Base-by-base conservation (phyloP, 2,888 invertebrate genomes). In the Xylota segnis region DNA sequence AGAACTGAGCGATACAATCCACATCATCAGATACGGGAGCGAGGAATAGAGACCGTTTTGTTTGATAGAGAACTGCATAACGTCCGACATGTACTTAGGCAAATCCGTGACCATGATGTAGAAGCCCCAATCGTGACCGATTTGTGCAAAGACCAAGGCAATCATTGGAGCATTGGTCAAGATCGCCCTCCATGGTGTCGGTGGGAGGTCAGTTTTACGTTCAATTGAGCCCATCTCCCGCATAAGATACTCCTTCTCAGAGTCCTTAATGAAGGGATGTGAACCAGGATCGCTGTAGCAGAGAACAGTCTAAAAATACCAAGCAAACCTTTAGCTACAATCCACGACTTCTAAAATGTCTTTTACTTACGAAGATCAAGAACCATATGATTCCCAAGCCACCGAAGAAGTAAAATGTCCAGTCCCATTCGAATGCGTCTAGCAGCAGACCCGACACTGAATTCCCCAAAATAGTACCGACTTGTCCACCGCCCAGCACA, bases 341-440 rank as follows among this genome's bases (percentile, higher is more conserved):
- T 2, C 7, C n/a, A 61, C n/a, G 4, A 7, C 0, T 32, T 10
- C 10, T 5, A 14, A 10, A 9, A 7, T 7, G 4, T 12, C 6
- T 47, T 34, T 45, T 54, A 91, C 94, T 93, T 91, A 95, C 94
- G 94, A 95, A 96, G 77, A 95, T 89, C 68, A 95, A 90, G 88
- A 95, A 96, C 96, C 96, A 97, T 0, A 96, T 61, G 3, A 96
- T 92, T 12, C 96, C 96, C 6, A 96, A 89, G 3, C 93, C 93
- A n/a, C 97, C 97, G 90, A 97, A 97, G 23, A 96, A 93, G 89
- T 97, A 97, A 92, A 97, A 97, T 0, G 97, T 96, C 0, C 95
- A 94, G 9, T 95, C 94, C 96, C 96, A 97, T 16, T 95, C 94
- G 6, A 94, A 93, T 61, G 94, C 93, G 87, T 95, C 94, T 63